Base-by-base conservation (phyloP, 2,888 invertebrate genomes). In the Synanthedon formicaeformis region DNA sequence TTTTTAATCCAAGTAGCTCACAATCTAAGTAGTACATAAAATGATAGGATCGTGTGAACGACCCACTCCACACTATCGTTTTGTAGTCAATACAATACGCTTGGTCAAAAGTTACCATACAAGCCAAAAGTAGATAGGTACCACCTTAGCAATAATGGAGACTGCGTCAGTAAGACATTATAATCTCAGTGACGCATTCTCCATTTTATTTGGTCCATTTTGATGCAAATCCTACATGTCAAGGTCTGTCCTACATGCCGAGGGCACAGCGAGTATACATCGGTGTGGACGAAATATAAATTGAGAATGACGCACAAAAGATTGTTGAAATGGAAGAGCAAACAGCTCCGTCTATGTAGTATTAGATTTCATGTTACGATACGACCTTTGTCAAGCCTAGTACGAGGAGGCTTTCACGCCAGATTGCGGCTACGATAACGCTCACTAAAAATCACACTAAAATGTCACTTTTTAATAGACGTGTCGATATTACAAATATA, bases 331-430 rank as follows among this genome's bases (percentile, higher is more conserved):
- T 51, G 51, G 41, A 51, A 41, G 40, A 11, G 51, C 41, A 51
- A 51, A 51, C 51, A 51, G 40, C 41, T 51, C 50, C 11, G 50
- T 34, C n/a, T 51, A 40, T 40, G 51, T 41, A 41, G 51, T 51
- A 51, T 51, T 16, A 13, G 16, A 41, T 51, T 51, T 51, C 51
- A 51, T 13, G 41, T 34, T 16, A 18, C 48, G 40, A 40, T 48
- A 52, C 27, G 45, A 34, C 13, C 49, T 48, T 18, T 52, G 40
- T 52, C 48, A 40, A 13, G 45, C 13, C 45, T n/a, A 12, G 6
- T 34, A 34, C 34, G 34, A 34, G 34, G 34, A 12, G 45, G 14
- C 45, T 45, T 14, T 45, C 14, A 45, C 45, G 45, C 13, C 13
- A 13, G 45, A 45, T 45, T 45, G 45, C 45, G 45, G 45, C 14